Percentiles rank a stretch among this genome's conserved stretches.
These are phyloP conservation scores for Fratercula arctica DNA, from an alignment of 2,797 vertebrate genomes.

Conservation along the genomic window DNA sequence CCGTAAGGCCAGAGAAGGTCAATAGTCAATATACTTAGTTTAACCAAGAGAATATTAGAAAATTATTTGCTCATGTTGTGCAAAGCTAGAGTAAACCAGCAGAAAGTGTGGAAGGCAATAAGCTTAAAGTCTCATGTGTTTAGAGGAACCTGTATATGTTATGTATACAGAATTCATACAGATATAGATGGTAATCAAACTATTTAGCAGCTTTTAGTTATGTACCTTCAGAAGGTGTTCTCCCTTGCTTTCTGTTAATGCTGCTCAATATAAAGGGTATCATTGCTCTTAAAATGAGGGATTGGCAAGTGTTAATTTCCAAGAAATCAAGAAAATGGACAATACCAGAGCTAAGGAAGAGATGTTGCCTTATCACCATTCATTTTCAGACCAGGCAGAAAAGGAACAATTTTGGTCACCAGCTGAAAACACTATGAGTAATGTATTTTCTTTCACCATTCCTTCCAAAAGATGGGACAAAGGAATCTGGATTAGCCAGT, in stretches of 20 bases:
- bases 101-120: not conserved
- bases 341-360: not conserved
- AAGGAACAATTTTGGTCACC: not conserved
- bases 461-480: not conserved
- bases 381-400: not conserved
- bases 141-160: not conserved
- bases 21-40: not conserved
- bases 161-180: not conserved
- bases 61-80: not conserved
- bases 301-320: not conserved
- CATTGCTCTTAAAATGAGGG: not conserved
- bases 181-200: not conserved
- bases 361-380: not conserved
- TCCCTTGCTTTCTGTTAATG: not conserved
- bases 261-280: not conserved
- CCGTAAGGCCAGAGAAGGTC: not conserved
- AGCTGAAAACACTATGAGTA: not conserved
- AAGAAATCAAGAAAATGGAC: not conserved
- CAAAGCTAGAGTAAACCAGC: not conserved
- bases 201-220: not conserved
- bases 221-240: not conserved
- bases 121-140: not conserved
- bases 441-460: not conserved
- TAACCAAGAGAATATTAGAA: not conserved
- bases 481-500: not conserved